Base-by-base conservation (phyloP, 2,888 invertebrate genomes). In the Tenthredo livida region DNA sequence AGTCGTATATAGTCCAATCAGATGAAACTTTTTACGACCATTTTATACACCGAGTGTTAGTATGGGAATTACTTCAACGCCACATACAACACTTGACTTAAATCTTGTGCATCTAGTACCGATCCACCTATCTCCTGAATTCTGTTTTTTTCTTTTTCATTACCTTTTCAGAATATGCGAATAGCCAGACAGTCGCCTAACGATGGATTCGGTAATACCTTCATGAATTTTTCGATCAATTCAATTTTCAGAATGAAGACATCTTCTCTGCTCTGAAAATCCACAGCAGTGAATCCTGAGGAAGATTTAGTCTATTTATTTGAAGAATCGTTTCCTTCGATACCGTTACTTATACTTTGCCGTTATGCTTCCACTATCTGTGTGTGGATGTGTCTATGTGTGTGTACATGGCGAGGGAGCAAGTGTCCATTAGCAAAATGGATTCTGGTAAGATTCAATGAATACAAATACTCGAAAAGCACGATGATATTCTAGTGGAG, bases 351-450 rank as follows among this genome's bases (percentile, higher is more conserved):
- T 61, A 61, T 61, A 61, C 50, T 43, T 25, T 10, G 6, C 72
- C 21, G 72, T 73, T 73, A 73, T 73, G 10, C 40, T 73, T 73
- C 3, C 72, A 15, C 10, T 67, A 2, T 77, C 17, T 9, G 4
- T 33, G 29, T 50, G 17, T 25, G 17, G 54, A 33, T 77, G 17
- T 9, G 29, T 40, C 2, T 7, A 50, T 12, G 43, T 75, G 40
- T 47, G n/a, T 73, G 37, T 4, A 4, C 1, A 21, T 21, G 61
- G 37, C 6, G 12, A 25, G 37, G 10, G n/a, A 58, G 77, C 58
- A 61, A 80, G 58, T 61, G 80, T 80, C 80, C 80, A 80, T 80
- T 80, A 80, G 80, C 61, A 80, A 80, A 80, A 80, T 80, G 80
- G 80, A 80, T 80, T 40, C 80, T 40, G 33, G 80, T 80, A 61